Base-by-base conservation (phyloP, 23 tunicate genomes). In the Aplidium turbinatum region DNA sequence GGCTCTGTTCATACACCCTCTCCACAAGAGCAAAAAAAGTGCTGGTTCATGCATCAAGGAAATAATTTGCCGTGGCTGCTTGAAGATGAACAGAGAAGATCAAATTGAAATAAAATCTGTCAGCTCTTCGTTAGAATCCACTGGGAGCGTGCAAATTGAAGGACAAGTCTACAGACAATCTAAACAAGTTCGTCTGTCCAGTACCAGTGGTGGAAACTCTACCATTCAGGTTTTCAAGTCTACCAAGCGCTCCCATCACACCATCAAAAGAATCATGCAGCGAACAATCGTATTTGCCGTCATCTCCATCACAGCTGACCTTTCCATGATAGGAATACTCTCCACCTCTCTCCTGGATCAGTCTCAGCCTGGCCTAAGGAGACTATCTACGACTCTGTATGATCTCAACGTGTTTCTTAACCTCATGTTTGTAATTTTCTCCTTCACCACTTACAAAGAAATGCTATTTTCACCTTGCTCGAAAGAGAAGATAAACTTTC, bases 391-490 rank as follows among this genome's bases (percentile, higher is more conserved):
- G 21, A 66, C 52, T 38, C 72, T 66, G 22, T 66, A 38, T 39
- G 72, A 66, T 22, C 22, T 66, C 25, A 66, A 66, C 51, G 72
- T 66, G 16, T 66, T 66, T 36, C 16, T 66, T 5, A 66, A 66
- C 30, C 21, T 66, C 22, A 35, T 66, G 51, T 33, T 66, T 13
- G 72, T 66, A 3, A 33, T 66, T 7, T 4, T 38, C 35, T 66
- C 72, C 22, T 66, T 66, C 38, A 20, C 38, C 30, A 38, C 72
- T 22, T 66, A 36, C 16, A 66, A 38, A 51, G 7, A 38, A 3
- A 66, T 66, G 72, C 28, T 66, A 51, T 13, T 51, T 24, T 66
- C 72, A 66, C 72, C 72, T 18, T 66, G 60, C 60, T 19, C 20
- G 5, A 53, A 53, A 27, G 21, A 4, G 60, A 53, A n/a, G n/a